phyloP scores from a whole-genome alignment of 30 jellyfish, hydroid and myxozoan species.

The Sanderia malayensis region DNA sequence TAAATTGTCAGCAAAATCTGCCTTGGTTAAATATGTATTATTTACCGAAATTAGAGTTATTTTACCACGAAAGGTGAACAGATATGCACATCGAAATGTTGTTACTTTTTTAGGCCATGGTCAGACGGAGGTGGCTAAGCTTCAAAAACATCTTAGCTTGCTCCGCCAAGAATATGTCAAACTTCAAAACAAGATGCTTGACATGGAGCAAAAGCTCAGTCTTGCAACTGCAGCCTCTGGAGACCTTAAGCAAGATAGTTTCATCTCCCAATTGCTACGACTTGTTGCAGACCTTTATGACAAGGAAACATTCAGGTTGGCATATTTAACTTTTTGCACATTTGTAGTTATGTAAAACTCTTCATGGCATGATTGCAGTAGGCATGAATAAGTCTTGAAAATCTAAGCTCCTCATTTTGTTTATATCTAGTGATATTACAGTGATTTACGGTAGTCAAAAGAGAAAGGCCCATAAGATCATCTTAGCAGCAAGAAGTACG shows the following conservation, averaged over 20 bases:
- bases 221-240: constrained; percentile 98
- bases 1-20: too few relatives aligned
- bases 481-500: constrained; percentile 89
- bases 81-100: neutral
- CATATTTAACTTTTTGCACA: neutral
- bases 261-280: constrained; percentile 76
- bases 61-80: too few relatives aligned
- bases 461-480: constrained; percentile 67
- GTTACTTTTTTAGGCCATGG: constrained; percentile 21
- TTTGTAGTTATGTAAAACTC: too few relatives aligned
- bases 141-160: constrained; percentile 91
- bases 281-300: constrained; percentile 77
- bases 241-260: constrained; percentile 77
- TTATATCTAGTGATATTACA: constrained; percentile 71
- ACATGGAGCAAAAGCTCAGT: constrained; percentile 87
- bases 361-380: too few relatives aligned
- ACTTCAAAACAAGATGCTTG: constrained; percentile 78
- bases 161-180: constrained; percentile 98
- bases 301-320: constrained; percentile 77
- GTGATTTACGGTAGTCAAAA: constrained; percentile 66
- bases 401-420: too few relatives aligned
- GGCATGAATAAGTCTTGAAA: too few relatives aligned
- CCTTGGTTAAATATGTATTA: too few relatives aligned
- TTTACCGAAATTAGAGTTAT: too few relatives aligned
- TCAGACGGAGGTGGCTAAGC: constrained; percentile 88